Conservation (phyloP, 2,797 vertebrate genomes). For the Halcyon leucocephala region DNA sequence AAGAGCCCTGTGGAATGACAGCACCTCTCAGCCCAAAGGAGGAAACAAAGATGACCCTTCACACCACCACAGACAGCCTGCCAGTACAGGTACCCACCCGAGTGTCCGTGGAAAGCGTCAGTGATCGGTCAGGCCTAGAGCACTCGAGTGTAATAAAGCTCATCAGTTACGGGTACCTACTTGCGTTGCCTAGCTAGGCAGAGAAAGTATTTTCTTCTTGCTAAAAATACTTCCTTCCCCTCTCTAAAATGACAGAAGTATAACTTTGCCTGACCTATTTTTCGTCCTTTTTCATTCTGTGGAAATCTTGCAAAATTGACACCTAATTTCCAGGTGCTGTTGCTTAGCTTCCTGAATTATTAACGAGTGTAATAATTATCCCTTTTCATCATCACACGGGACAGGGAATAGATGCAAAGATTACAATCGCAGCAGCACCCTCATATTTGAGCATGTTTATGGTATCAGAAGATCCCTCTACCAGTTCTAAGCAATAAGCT, state of each 20-base stretch:
- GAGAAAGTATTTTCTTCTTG: slow-evolving; percentile 1
- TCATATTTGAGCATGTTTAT: background rate
- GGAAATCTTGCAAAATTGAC: slow-evolving; percentile 40
- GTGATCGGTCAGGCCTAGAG: background rate
- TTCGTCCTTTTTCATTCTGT: background rate
- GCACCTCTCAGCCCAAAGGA: background rate
- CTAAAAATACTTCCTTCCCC: slow-evolving; percentile 49
- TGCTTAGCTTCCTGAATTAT: slow-evolving; percentile 55
- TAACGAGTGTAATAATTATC: background rate
- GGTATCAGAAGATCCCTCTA: background rate
- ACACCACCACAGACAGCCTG: background rate
- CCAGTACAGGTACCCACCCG: background rate
- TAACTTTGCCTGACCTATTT: slow-evolving; percentile 50
- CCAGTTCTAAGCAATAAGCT: background rate
- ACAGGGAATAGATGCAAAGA: background rate
- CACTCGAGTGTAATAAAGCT: background rate
- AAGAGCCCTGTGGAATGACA: background rate
- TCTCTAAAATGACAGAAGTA: background rate
- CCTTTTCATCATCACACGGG: background rate
- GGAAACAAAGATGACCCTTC: background rate
- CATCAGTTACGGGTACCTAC: background rate
- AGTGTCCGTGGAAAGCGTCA: background rate
- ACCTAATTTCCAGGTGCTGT: slow-evolving; percentile 52
- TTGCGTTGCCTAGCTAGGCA: background rate
- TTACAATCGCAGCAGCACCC: background rate